Base-by-base conservation (phyloP, 2,797 vertebrate species). In the Myotis findleyi region DNA sequence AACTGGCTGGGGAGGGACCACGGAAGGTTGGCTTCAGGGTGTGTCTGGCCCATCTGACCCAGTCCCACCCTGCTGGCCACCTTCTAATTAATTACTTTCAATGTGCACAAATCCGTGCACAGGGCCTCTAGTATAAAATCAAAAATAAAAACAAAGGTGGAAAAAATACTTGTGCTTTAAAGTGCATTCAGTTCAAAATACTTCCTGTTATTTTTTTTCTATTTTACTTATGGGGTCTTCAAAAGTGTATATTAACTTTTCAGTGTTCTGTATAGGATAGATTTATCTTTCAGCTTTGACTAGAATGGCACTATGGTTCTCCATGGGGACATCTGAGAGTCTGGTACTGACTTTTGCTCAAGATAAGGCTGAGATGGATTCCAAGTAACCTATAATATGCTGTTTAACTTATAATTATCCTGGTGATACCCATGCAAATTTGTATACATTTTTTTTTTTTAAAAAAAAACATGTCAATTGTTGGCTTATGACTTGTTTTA, bases 221-320 rank as follows among this genome's bases (percentile, higher is more conserved):
- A 30, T 66, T 75, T 51, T 12, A 69, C 13, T 36, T 10, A 57
- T 57, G 30, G 6, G 17, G 21, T 81, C 49, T 59, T 71, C 33
- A 71, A 57, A 33, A 59, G 3, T 20, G 33, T 89, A 9, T 71
- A 55, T 44, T 57, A 83, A 83, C 5, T 64, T 51, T 44, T 72
- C 6, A 27, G 25, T 17, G 20, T 91, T 62, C 69, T 51, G 9
- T 23, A 3, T 25, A 18, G 13, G 11, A 27, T 71, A 47, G 14
- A 47, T 89, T 69, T 80, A 80, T 89, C 38, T 89, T 80, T 89
- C 20, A 71, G 8, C 23, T 80, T 57, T 66, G 21, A 41, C 12
- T 83, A 49, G 33, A 7, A 82, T 30, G 51, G 25, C n/a, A 72
- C 17, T 38, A 62, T 73, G 23, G 12, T 82, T 91, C 59, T 51